Evolutionary conservation across 2,797 vertebrate species (phyloP), one percentile per base, ranked within the genome.

Genomic region (Coregonus sp.): DNA sequence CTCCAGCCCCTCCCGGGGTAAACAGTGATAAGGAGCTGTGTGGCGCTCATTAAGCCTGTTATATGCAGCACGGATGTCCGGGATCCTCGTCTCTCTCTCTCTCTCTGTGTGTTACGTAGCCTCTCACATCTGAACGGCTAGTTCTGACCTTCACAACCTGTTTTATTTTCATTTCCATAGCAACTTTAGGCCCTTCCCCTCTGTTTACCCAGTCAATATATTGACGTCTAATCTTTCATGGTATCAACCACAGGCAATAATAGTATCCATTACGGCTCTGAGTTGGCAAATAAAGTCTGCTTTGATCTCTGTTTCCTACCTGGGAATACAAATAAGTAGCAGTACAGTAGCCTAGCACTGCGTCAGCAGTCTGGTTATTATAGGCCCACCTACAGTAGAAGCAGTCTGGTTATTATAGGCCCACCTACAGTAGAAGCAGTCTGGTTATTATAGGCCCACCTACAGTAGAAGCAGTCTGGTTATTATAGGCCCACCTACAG

Each of bases 11-110:
- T 47, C 80, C 74, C 82, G 51, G 31, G 67, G 20, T 33, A 54
- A 79, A 79, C 79, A 56, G 52, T 35, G 72, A 81, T 77, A 79
- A 80, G 72, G 54, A 25, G 37, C 76, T 52, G 50, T 76, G 73
- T 74, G 75, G 15, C 69, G 40, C 75, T 73, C 35, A 79, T 79
- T 75, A 79, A 50, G 75, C 72, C 70, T 73, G 4, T 74, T 52
- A 52, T 52, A 15, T 52, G 51, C 2, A 52, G 5, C 72, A 54
- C 11, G 50, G 31, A 37, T 16, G 4, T 14, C 40, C 31, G 29
- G 73, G 25, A 50, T 5, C 37, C 31, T 29, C 16, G 16, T 52
- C 9, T 73, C 70, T 7, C 63, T 66, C n/a, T 51, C 9, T 73
- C 70, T 7, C 63, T 66, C n/a, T 56, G 16, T 35, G 5, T 15